A percentile compares a stretch with the other conserved stretches of the same genome.
Evolutionary conservation across 2,797 vertebrate species (phyloP).

Genomic region (Delichon dasypus): DNA sequence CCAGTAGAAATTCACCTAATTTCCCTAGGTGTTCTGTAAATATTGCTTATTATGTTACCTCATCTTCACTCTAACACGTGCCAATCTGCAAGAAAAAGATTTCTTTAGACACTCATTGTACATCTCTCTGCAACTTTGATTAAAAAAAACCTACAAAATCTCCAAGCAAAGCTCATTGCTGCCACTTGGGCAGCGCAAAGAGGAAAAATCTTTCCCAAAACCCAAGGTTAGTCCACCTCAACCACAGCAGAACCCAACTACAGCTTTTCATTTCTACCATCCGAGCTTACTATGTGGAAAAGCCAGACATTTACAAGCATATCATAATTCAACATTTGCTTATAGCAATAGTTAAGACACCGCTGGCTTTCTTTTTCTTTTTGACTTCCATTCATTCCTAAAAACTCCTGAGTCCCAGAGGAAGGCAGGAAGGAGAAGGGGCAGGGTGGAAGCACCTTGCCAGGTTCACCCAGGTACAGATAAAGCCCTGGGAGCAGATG

Average conservation of each 20-base stretch:
- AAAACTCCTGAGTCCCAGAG: background rate
- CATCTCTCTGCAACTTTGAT: background rate
- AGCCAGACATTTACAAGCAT: background rate
- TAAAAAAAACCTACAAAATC: too few species aligned
- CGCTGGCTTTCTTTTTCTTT: background rate
- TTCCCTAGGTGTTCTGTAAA: background rate
- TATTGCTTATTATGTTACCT: background rate
- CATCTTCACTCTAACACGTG: background rate
- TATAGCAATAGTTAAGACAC: background rate
- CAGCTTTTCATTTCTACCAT: background rate
- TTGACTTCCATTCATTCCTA: background rate
- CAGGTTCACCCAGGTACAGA: rapidly evolving
- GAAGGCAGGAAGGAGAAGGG: background rate
- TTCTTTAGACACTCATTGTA: background rate
- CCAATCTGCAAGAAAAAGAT: background rate
- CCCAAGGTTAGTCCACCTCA: background rate
- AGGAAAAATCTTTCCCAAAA: background rate
- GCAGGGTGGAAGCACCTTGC: background rate
- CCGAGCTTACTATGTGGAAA: background rate
- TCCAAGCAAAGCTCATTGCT: background rate
- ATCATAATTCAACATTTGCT: background rate
- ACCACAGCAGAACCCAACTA: background rate
- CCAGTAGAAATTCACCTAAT: background rate
- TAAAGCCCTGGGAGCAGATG: background rate
- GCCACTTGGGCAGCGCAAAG: background rate